Conservation (phyloP, 2,888 invertebrate species). For the Campoplex nolae region DNA sequence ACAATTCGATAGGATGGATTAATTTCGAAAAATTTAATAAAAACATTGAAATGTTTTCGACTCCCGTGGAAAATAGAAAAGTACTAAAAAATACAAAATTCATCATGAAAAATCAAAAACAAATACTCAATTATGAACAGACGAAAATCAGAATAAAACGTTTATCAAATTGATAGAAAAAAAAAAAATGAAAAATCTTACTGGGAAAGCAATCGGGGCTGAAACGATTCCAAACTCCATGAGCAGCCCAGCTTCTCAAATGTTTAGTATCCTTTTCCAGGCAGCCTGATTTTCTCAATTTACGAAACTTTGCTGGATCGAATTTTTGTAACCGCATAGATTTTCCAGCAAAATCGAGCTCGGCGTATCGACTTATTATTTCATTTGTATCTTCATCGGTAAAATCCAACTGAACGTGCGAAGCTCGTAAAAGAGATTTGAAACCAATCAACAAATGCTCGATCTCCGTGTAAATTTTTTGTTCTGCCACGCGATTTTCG, state of each 20-base stretch:
- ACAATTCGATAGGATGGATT: not conserved
- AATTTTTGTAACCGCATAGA: slow-evolving; percentile 57
- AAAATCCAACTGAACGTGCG: slow-evolving; percentile 49
- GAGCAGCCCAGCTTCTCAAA: slow-evolving; percentile 70
- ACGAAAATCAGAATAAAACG: not conserved
- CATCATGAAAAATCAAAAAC: too few species aligned
- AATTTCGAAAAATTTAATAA: not conserved
- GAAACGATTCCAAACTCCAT: slow-evolving; percentile 79
- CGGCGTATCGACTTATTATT: slow-evolving; percentile 65
- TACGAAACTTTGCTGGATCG: slow-evolving; percentile 60
- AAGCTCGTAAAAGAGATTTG: slow-evolving; percentile 63
- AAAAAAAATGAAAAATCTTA: slow-evolving; percentile 57
- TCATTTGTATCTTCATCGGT: slow-evolving; percentile 42
- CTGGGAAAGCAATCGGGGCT: slow-evolving; percentile 74
- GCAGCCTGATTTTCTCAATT: slow-evolving; percentile 18
- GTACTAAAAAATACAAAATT: not conserved
- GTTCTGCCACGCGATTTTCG: slow-evolving; percentile 32
- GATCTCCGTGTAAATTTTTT: slow-evolving; percentile 51
- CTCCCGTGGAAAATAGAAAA: not conserved
- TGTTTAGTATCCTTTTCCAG: not conserved
- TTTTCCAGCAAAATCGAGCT: slow-evolving; percentile 70
- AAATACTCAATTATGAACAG: not conserved
- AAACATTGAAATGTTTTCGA: not conserved
- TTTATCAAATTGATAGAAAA: not conserved
- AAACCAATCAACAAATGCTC: slow-evolving; percentile 60